Percentiles rank a stretch among this genome's conserved stretches.
These are phyloP conservation scores for Holothuria glaberrima DNA, from an alignment of 35 echinoderm and acorn worm genomes.

Conservation along the genomic window DNA sequence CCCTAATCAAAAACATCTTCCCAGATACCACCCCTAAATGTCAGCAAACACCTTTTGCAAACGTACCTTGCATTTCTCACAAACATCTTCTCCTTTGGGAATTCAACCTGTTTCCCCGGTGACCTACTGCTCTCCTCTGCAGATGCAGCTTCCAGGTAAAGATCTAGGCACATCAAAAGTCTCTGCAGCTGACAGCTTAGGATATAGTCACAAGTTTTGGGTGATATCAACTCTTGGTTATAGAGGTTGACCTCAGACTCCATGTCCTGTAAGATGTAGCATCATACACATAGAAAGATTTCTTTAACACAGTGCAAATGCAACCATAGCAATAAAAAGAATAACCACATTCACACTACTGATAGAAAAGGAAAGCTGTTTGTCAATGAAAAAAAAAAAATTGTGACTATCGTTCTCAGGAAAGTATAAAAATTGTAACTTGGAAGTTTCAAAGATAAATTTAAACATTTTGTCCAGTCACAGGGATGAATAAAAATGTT, in stretches of 20 bases:
- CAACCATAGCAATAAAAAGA: background rate
- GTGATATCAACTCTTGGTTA: constrained; percentile 68
- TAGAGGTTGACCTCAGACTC: constrained; percentile 90
- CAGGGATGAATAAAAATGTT: too few species aligned
- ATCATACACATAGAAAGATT: too few species aligned
- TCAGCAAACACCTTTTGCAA: background rate
- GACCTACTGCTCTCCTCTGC: constrained; percentile 34
- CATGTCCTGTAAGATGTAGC: constrained; percentile 74
- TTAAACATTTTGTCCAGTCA: background rate
- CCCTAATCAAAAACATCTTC: too few species aligned
- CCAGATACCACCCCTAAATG: too few species aligned
- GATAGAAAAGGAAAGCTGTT: background rate
- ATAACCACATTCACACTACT: background rate
- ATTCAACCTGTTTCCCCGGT: constrained; percentile 70
- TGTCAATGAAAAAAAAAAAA: too few species aligned
- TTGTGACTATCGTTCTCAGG: too few species aligned
- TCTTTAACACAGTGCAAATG: too few species aligned
- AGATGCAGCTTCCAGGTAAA: constrained; percentile 83
- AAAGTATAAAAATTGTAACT: too few species aligned
- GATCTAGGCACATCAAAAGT: constrained; percentile 91
- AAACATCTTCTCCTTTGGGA: constrained; percentile 96
- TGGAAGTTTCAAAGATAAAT: background rate
- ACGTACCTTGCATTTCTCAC: constrained; percentile 78
- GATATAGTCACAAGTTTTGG: constrained; percentile 72
- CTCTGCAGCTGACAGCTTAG: constrained; percentile 92